Percentiles rank a stretch among this genome's conserved stretches.
Conservation (phyloP, 2,888 invertebrate species). For the Nudaria mundana region DNA sequence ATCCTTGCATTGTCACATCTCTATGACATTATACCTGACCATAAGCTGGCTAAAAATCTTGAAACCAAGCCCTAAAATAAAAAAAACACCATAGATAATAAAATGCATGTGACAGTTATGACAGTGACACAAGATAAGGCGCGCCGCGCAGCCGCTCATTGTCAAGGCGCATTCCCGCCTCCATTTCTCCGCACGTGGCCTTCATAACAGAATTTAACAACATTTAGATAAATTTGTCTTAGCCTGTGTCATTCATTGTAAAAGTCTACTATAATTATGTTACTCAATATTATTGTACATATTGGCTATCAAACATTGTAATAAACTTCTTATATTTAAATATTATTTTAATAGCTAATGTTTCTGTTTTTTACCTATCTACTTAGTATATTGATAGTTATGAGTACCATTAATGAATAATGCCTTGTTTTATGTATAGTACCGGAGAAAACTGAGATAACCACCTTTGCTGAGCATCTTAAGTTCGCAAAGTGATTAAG, state of each 20-base stretch:
- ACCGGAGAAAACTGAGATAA: no score
- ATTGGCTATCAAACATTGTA: constrained; percentile 2
- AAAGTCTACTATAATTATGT: constrained; percentile 14
- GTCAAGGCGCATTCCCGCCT: neutral
- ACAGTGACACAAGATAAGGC: no score
- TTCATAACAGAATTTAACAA: constrained; percentile 37
- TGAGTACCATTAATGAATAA: neutral
- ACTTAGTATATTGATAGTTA: neutral
- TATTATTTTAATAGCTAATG: neutral
- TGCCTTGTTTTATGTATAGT: neutral
- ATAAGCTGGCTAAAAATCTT: no score
- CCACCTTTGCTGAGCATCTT: no score
- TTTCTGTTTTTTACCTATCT: neutral
- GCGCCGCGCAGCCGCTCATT: no score
- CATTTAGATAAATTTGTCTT: constrained; percentile 15
- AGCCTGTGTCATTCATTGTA: constrained; percentile 6
- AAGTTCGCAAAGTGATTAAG: neutral
- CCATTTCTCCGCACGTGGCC: constrained; percentile 31
- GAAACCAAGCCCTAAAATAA: no score
- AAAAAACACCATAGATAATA: no score
- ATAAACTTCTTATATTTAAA: neutral
- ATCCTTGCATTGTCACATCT: no score
- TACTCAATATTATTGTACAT: constrained; percentile 10
- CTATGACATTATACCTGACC: no score
- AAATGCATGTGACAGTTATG: constrained; percentile 1